Evolutionary conservation across 2,888 invertebrate species (phyloP).

Genomic region (Pseudeuparius sepicola): DNA sequence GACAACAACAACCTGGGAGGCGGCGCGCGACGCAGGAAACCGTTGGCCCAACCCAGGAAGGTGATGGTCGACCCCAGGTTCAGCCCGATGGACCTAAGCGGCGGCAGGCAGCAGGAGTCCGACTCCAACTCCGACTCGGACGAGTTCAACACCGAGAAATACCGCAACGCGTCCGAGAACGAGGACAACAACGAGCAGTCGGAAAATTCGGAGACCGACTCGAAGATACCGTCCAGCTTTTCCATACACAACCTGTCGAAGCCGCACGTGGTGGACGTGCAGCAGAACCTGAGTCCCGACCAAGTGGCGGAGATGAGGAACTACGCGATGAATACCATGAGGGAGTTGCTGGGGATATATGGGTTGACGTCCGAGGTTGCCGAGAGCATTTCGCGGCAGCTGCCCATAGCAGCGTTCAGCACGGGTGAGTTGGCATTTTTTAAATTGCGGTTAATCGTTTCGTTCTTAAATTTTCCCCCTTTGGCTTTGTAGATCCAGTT

Average conservation of each 20-base stretch:
- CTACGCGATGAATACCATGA: slow-evolving; percentile 71
- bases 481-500: no score
- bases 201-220: slow-evolving; percentile 28
- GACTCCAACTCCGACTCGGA: slow-evolving; percentile 34
- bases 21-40: slow-evolving; percentile 32
- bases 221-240: slow-evolving; percentile 36
- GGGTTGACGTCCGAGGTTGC: slow-evolving; percentile 64
- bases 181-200: slow-evolving; percentile 34
- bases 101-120: slow-evolving; percentile 12
- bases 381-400: slow-evolving; percentile 57
- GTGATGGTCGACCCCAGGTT: slow-evolving; percentile 28
- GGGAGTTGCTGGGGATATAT: slow-evolving; percentile 66
- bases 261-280: slow-evolving; percentile 35
- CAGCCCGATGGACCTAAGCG: slow-evolving; percentile 37
- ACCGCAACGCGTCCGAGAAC: slow-evolving; percentile 37
- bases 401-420: slow-evolving; percentile 60
- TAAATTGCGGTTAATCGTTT: neutral
- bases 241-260: slow-evolving; percentile 38
- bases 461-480: no score
- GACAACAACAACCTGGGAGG: slow-evolving; percentile 36
- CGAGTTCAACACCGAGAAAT: slow-evolving; percentile 29
- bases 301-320: slow-evolving; percentile 54
- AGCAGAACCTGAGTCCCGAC: slow-evolving; percentile 34
- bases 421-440: slow-evolving; percentile 45
- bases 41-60: slow-evolving; percentile 29